Evolutionary conservation across 2,888 invertebrate species (phyloP).

Genomic region (Microctonus aethiopoides): DNA sequence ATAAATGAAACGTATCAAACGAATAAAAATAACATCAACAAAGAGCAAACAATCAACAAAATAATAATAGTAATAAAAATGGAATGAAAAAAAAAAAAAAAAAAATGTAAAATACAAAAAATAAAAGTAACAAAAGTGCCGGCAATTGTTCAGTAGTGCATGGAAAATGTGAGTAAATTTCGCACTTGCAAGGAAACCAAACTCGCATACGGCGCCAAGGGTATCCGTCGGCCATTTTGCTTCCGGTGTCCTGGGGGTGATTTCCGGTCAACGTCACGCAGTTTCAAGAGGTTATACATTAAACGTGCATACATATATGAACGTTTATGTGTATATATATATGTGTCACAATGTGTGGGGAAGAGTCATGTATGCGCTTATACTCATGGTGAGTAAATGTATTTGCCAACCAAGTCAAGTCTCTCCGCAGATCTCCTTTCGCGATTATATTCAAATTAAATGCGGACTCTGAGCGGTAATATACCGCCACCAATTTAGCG

Average conservation of each 20-base stretch:
- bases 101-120: background rate
- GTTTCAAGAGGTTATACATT: constrained; percentile 49
- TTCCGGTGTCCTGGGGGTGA: constrained; percentile 65
- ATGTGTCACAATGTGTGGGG: background rate
- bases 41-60: background rate
- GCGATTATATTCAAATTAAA: constrained; percentile 68
- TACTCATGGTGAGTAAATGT: background rate
- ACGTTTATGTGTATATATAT: background rate
- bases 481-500: constrained; percentile 67
- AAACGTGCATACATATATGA: constrained; percentile 18
- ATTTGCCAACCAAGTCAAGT: constrained; percentile 21
- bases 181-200: constrained; percentile 31
- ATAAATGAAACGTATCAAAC: background rate
- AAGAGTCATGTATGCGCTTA: background rate
- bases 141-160: constrained; percentile 48
- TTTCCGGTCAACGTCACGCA: constrained; percentile 66
- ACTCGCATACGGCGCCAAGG: background rate
- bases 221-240: constrained; percentile 60
- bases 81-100: too few species aligned
- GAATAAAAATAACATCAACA: constrained; percentile 9
- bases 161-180: constrained; percentile 56
- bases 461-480: constrained; percentile 65
- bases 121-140: background rate
- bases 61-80: background rate
- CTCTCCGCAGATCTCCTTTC: constrained; percentile 58